A percentile compares a stretch with the other conserved stretches of the same genome.
phyloP scores from a whole-genome alignment of 2,113 vertebrate species.

The Oreotragus oreotragus region DNA sequence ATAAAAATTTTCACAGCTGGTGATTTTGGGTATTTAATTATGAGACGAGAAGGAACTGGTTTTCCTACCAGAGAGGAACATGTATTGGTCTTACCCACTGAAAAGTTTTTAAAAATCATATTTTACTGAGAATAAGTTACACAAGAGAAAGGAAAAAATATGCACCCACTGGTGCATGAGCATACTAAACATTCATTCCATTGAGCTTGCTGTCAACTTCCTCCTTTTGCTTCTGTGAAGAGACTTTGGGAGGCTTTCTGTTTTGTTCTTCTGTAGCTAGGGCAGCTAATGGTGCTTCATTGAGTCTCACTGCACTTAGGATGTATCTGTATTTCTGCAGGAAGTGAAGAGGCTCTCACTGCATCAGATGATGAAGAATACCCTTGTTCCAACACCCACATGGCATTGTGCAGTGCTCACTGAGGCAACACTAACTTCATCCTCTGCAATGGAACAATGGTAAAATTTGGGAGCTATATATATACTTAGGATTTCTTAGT shows the following conservation, averaged over 20 bases:
- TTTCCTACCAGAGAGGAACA: conserved; percentile 24
- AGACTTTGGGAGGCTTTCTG: not conserved
- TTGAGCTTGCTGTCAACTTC: not conserved
- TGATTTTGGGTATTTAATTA: conserved; percentile 51
- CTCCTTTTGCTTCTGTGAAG: conserved; percentile 11
- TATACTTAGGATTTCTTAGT: conserved; percentile 79
- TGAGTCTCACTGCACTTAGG: conserved; percentile 22
- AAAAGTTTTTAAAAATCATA: conserved; percentile 31
- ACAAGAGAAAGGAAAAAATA: conserved; percentile 17
- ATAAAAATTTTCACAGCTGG: conserved; percentile 43
- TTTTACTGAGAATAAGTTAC: conserved; percentile 26
- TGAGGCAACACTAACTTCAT: conserved; percentile 52
- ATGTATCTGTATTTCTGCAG: conserved; percentile 17
- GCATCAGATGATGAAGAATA: conserved; percentile 17
- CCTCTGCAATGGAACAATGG: conserved; percentile 50
- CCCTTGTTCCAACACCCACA: not conserved
- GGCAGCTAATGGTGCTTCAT: conserved; percentile 12
- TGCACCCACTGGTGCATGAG: not conserved
- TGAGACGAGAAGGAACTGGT: conserved; percentile 16
- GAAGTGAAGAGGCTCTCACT: conserved; percentile 9
- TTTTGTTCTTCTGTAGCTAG: conserved; percentile 15
- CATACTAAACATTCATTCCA: not conserved
- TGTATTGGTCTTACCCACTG: conserved; percentile 14
- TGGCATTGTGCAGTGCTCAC: conserved; percentile 22
- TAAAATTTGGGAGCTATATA: conserved; percentile 67